Evolutionary conservation across 2,113 vertebrate genomes (phyloP), one percentile per base, ranked within the genome.

Genomic region (Cranoglanis bouderius): DNA sequence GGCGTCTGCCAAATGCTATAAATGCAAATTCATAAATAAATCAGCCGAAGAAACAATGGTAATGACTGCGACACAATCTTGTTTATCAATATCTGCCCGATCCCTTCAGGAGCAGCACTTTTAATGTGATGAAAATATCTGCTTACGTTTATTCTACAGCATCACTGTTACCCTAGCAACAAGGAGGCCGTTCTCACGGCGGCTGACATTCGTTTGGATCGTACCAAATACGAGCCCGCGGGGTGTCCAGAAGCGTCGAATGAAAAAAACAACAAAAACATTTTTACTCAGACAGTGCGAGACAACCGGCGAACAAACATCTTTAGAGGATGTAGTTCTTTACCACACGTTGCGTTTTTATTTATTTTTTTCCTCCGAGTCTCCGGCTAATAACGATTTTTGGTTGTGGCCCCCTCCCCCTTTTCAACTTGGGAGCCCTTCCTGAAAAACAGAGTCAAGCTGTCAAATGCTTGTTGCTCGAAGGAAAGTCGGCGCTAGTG

Each of bases 391-490:
- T 18, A 49, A 10, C 19, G 21, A 38, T 1, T 38, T 13, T 38
- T 6, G 35, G 77, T 16, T 61, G 32, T 19, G 14, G 0, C 21
- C 24, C 43, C 78, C 59, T 59, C 38, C 85, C 46, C 14, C 2
- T 67, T 19, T 46, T 51, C 43, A 67, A 85, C 53, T 85, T 85
- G 59, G 57, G n/a, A 75, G 83, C 74, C 49, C 88, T 89, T 89
- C 88, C 74, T 80, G 83, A 89, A 89, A 88, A 88, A 89, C 59
- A 89, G 24, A 85, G 32, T 88, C 88, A 85, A 89, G 88, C 88
- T 89, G 88, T 89, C 88, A 89, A 89, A 89, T 89, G 88, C 88
- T 89, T 89, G 88, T 89, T 89, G 88, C 88, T 89, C 74, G 88
- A 59, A 83, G 82, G 88, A 77, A 88, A 89, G 74, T 89, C 88